A percentile compares a stretch with the other conserved stretches of the same genome.
phyloP scores from a whole-genome alignment of 2,888 invertebrate genomes.

The Chrysotoxum bicinctum region DNA sequence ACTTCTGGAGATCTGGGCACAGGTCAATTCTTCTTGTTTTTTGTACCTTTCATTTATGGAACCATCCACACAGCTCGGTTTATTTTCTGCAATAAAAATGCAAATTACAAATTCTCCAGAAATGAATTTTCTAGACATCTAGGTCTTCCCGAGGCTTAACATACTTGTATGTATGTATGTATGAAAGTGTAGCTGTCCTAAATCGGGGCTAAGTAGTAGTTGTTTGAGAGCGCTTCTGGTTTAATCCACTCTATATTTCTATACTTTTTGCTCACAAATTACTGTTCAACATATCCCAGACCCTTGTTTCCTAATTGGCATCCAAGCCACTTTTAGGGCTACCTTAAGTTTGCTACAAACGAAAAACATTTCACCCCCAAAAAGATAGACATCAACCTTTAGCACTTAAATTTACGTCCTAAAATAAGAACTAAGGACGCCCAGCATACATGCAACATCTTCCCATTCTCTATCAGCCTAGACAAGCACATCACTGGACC shows the following conservation, averaged over 20 bases:
- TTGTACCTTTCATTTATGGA: constrained; percentile 11
- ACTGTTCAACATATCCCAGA: constrained; percentile 50
- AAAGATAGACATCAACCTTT: constrained; percentile 60
- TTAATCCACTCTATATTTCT: constrained; percentile 51
- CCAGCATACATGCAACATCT: background rate
- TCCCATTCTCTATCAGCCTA: background rate
- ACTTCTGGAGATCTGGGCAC: constrained; percentile 19
- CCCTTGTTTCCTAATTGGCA: constrained; percentile 67
- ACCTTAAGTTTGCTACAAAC: constrained; percentile 47
- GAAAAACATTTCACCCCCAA: constrained; percentile 23
- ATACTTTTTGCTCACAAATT: constrained; percentile 46
- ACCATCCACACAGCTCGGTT: constrained; percentile 9
- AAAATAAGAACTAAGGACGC: constrained; percentile 16
- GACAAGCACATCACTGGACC: background rate
- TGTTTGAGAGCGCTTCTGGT: constrained; percentile 2
- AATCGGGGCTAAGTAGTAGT: constrained; percentile 22
- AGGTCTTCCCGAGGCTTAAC: background rate
- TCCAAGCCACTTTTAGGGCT: constrained; percentile 51
- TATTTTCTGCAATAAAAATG: constrained; percentile 65
- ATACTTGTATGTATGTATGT: background rate
- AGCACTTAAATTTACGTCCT: constrained; percentile 42
- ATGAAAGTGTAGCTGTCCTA: constrained; percentile 1
- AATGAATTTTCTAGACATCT: constrained; percentile 61
- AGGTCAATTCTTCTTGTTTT: constrained; percentile 10
- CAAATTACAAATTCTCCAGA: constrained; percentile 59